Base-by-base conservation (phyloP, 2,797 vertebrate genomes). In the Oceanodroma leucorhoa region DNA sequence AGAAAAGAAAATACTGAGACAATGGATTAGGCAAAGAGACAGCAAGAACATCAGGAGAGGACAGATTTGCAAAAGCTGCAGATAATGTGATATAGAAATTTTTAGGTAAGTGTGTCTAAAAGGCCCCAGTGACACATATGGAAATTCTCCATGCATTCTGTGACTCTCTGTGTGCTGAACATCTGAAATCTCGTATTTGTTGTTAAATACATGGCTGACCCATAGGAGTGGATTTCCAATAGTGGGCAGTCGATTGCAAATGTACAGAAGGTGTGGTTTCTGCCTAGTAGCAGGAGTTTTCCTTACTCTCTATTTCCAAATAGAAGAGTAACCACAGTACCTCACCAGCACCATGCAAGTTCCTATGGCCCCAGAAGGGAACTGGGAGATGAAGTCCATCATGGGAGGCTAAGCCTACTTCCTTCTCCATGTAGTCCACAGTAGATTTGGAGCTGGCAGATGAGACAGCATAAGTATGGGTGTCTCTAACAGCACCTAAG, bases 401-500 rank as follows among this genome's bases (percentile, higher is more conserved):
- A 69, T 10, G 14, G 11, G 22, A 84, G 5, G 50, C 61, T 81
- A 69, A 77, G 32, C 6, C 29, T 54, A 5, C 6, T 34, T 70
- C 43, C 8, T 62, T 73, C 61, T 58, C 76, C 38, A 4, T 20
- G 20, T 50, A 66, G 41, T 9, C 7, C 19, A 3, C 27, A 26
- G 19, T 4, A 71, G 23, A 41, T n/a, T 10, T 26, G 34, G 41
- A 92, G 41, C 19, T 70, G 27, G 38, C 19, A 43, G 43, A 76
- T 45, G 26, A 53, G 17, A 40, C 30, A 84, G 23, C 1, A 0
- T n/a, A 29, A 20, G 10, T 41, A 71, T 0, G 1, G 14, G 5
- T 15, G 7, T 54, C 17, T 66, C 64, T 83, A 53, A 61, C 17
- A 45, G 38, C 29, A 83, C 23, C 23, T n/a, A 70, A 21, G 14